Evolutionary conservation across 2,113 vertebrate species (phyloP).

Genomic region (Gavialis gangeticus): DNA sequence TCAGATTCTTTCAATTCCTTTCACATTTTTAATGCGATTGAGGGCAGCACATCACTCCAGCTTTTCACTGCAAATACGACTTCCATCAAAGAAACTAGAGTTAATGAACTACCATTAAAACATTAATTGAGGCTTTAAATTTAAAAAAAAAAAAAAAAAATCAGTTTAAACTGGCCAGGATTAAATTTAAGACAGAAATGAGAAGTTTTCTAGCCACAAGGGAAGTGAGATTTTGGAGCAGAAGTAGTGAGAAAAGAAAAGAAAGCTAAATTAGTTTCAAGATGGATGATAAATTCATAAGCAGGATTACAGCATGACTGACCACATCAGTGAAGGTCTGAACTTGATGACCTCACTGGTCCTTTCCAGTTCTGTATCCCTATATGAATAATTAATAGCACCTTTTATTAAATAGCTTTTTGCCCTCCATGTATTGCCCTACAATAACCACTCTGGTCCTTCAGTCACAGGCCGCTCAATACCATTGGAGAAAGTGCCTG

Average conservation of each 20-base stretch:
- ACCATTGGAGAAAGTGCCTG: background rate
- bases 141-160: background rate
- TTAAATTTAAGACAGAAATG: background rate
- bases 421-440: background rate
- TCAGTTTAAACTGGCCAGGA: background rate
- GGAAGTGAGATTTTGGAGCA: too few species aligned
- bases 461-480: background rate
- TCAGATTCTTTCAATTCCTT: background rate
- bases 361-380: background rate
- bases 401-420: background rate
- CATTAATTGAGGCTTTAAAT: background rate
- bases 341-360: background rate
- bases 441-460: background rate
- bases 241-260: too few species aligned
- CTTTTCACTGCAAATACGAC: background rate
- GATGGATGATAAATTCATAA: background rate
- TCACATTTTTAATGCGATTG: background rate
- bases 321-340: background rate
- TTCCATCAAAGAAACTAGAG: background rate
- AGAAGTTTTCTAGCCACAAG: background rate
- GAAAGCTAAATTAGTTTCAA: background rate
- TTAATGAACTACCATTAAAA: background rate
- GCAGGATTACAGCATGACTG: background rate
- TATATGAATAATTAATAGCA: background rate
- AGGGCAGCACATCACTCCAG: background rate